Evolutionary conservation across 2,888 invertebrate genomes (phyloP).

Genomic region (Shargacucullia verbasci): DNA sequence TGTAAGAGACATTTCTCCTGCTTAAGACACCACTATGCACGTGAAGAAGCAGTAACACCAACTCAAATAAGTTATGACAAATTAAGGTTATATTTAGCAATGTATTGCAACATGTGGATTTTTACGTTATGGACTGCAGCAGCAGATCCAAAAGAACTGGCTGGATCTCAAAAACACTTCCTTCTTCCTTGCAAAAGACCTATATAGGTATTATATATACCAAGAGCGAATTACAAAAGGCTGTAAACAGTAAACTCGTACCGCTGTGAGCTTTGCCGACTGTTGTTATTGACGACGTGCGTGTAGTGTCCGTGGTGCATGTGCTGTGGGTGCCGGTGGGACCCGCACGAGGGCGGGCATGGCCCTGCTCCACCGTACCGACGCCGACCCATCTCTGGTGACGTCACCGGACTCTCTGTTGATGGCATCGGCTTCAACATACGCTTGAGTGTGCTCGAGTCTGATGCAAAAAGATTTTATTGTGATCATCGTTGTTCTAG

Average conservation of each 20-base stretch:
- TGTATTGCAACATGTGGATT: too few species aligned
- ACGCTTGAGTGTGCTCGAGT: conserved; percentile 96
- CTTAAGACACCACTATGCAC: too few species aligned
- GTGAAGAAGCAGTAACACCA: too few species aligned
- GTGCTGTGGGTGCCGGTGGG: conserved; percentile 89
- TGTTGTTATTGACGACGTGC: conserved; percentile 89
- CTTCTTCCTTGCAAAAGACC: too few species aligned
- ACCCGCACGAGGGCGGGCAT: conserved; percentile 90
- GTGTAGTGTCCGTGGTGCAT: conserved; percentile 81
- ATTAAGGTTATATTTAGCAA: too few species aligned
- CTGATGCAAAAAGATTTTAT: conserved; percentile 77
- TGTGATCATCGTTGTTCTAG: background rate
- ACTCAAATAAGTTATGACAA: too few species aligned
- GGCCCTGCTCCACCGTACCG: conserved; percentile 90
- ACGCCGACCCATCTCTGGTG: conserved; percentile 96
- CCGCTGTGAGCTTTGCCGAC: conserved; percentile 91
- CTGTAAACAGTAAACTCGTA: conserved; percentile 65
- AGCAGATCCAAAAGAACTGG: too few species aligned
- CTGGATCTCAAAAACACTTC: too few species aligned
- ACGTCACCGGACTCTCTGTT: conserved; percentile 96
- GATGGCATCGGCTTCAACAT: conserved; percentile 98
- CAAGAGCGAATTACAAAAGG: too few species aligned
- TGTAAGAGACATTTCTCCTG: too few species aligned
- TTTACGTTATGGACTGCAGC: too few species aligned
- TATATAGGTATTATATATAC: too few species aligned